Conservation (phyloP, 2,888 invertebrate species). For the Tenthredo notha region DNA sequence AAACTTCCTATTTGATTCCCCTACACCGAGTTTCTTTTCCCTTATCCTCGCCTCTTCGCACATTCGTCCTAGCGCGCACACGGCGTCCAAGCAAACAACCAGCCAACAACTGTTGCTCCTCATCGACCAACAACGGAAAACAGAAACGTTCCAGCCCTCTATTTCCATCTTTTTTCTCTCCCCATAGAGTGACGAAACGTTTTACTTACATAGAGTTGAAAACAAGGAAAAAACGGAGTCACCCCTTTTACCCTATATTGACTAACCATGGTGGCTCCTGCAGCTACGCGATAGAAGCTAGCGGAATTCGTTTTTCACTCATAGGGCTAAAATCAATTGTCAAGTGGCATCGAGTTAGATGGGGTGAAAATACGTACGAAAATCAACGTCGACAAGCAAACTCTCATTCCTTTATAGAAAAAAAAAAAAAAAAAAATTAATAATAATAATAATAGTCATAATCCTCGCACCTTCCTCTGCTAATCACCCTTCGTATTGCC, state of each 20-base stretch:
- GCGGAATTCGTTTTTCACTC: neutral
- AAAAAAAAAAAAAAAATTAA: neutral
- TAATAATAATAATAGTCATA: neutral
- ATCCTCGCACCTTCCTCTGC: conserved; percentile 7
- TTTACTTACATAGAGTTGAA: conserved; percentile 8
- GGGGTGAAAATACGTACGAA: neutral
- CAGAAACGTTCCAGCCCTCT: conserved; percentile 34
- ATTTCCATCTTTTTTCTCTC: neutral
- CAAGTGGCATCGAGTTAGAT: neutral
- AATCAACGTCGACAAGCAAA: neutral
- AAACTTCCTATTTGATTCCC: conserved; percentile 24
- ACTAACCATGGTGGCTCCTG: neutral
- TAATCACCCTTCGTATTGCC: conserved; percentile 26
- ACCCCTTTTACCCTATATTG: neutral
- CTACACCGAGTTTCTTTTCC: neutral
- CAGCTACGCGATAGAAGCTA: neutral
- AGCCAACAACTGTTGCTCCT: conserved; percentile 64
- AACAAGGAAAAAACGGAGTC: neutral
- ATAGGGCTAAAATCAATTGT: neutral
- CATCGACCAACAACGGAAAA: conserved; percentile 61
- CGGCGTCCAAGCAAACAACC: conserved; percentile 57
- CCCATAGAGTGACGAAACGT: conserved; percentile 23
- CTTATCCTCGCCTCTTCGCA: neutral
- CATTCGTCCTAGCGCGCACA: conserved; percentile 2
- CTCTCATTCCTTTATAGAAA: neutral